These are phyloP conservation scores for Propsilocerus akamusi DNA, from an alignment of 1,140 invertebrate species.

Conservation along the genomic window DNA sequence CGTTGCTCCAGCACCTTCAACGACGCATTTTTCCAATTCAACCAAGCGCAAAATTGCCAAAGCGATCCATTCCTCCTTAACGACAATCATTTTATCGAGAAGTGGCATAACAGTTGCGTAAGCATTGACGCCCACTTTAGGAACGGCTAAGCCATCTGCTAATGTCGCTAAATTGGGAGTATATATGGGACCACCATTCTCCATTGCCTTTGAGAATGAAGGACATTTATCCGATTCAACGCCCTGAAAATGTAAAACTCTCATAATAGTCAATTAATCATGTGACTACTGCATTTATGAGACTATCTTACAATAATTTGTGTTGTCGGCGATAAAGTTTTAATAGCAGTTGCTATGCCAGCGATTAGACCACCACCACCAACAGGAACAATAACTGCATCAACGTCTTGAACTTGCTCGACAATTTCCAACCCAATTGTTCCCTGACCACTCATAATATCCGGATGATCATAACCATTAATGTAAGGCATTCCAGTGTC, in stretches of 20 bases:
- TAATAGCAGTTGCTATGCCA: constrained; percentile 70
- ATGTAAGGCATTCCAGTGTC: constrained; percentile 60
- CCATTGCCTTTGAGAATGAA: constrained; percentile 59
- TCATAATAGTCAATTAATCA: background rate
- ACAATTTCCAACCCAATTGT: constrained; percentile 82
- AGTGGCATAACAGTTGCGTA: constrained; percentile 54
- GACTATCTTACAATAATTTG: constrained; percentile 54
- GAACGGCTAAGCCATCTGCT: constrained; percentile 83
- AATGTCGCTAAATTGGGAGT: constrained; percentile 55
- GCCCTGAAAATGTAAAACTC: constrained; percentile 34
- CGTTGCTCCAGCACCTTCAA: constrained; percentile 80
- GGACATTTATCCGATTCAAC: constrained; percentile 81
- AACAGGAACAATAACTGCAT: constrained; percentile 66
- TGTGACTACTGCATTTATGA: too few relatives aligned
- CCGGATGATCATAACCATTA: constrained; percentile 4
- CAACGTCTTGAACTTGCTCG: constrained; percentile 59
- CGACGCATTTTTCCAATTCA: constrained; percentile 82
- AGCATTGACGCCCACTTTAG: constrained; percentile 75
- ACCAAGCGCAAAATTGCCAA: constrained; percentile 70
- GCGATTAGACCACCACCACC: constrained; percentile 82
- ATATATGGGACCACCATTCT: constrained; percentile 44
- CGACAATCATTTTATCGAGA: constrained; percentile 70
- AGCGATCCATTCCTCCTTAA: constrained; percentile 73
- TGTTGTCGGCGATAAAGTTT: constrained; percentile 61
- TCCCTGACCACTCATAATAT: constrained; percentile 75